Evolutionary conservation across 1,140 invertebrate species (phyloP).

Genomic region (Brachionus koreanus): DNA sequence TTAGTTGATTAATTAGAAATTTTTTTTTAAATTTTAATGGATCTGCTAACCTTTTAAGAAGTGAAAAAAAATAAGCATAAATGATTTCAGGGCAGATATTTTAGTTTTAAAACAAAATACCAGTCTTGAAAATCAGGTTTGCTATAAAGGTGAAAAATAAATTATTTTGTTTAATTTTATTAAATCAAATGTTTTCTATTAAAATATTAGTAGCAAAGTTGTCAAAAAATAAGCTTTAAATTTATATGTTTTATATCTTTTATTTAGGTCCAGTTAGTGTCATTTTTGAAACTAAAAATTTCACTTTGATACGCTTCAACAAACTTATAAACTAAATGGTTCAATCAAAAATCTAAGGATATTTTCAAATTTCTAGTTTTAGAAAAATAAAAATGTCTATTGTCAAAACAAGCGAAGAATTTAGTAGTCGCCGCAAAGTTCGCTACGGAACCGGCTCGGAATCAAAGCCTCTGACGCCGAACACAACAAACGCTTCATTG

Average conservation of each 20-base stretch:
- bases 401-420: conserved; percentile 15
- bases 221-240: neutral
- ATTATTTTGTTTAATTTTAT: neutral
- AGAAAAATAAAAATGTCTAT: neutral
- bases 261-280: neutral
- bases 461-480: neutral
- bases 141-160: neutral
- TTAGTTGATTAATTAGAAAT: too few species aligned
- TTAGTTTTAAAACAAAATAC: neutral
- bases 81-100: neutral
- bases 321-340: neutral
- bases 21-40: too few species aligned
- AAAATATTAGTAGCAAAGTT: neutral
- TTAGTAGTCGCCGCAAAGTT: conserved; percentile 23
- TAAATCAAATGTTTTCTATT: neutral
- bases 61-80: neutral
- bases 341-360: neutral
- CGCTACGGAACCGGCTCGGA: neutral
- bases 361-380: neutral
- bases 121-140: conserved; percentile 3
- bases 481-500: neutral
- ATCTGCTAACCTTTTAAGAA: neutral
- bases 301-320: neutral
- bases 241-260: neutral
- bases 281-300: too few species aligned